Percentiles rank a stretch among this genome's conserved stretches.
Conservation (phyloP, 1,140 invertebrate genomes). For the Euura saliciscinereae region DNA sequence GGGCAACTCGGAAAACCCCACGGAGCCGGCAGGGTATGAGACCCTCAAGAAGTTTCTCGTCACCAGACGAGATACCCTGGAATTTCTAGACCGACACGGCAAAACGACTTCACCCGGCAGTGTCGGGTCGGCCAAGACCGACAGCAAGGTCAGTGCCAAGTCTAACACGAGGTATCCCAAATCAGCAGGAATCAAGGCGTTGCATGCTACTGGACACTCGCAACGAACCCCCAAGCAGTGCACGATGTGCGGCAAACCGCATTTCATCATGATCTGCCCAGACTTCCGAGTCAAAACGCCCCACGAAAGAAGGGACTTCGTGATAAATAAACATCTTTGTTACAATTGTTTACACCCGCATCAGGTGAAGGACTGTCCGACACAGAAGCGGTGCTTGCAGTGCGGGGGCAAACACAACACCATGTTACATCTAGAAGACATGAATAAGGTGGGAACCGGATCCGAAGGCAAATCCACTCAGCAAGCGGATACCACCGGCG, state of each 20-base stretch:
- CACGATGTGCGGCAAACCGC: conserved; percentile 18
- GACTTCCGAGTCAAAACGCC: conserved; percentile 14
- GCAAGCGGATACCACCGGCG: no score
- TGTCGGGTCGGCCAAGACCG: no score
- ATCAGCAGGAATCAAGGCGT: neutral
- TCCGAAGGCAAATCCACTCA: neutral
- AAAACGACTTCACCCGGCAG: no score
- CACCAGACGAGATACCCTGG: no score
- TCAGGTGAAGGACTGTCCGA: neutral
- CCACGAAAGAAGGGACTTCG: conserved; percentile 20
- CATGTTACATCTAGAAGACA: neutral
- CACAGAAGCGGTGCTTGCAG: conserved; percentile 21
- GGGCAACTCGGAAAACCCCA: neutral
- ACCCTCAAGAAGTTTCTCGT: conserved; percentile 21
- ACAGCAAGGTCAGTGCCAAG: no score
- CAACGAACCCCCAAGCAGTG: conserved; percentile 13
- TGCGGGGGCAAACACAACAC: conserved; percentile 22
- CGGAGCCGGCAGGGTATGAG: neutral
- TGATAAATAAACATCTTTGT: conserved; percentile 17
- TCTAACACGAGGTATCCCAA: neutral
- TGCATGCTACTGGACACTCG: neutral
- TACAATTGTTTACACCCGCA: conserved; percentile 23
- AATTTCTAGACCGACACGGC: no score
- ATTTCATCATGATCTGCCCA: conserved; percentile 21
- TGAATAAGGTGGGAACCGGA: neutral